phyloP scores from a whole-genome alignment of 2,888 invertebrate species.

The Agrilus mali region DNA sequence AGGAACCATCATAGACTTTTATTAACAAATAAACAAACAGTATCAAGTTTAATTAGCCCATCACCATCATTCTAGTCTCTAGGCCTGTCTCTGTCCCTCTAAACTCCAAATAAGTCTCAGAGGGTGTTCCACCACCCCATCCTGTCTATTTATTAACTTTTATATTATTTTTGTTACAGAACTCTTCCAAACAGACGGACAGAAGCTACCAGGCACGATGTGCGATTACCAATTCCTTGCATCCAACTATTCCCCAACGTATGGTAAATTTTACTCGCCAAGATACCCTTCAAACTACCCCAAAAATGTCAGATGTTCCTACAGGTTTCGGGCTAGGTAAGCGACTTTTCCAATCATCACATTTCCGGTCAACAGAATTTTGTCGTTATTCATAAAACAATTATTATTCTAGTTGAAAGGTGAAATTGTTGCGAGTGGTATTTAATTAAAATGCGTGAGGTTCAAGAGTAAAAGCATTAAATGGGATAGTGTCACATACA shows the following conservation, averaged over 20 bases:
- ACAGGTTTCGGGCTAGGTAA: conserved; percentile 78
- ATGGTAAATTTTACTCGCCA: conserved; percentile 81
- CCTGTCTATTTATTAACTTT: too few species aligned
- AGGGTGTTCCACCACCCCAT: too few species aligned
- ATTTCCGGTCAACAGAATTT: too few species aligned
- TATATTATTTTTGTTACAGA: conserved; percentile 41
- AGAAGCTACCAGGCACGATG: conserved; percentile 60
- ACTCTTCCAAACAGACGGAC: conserved; percentile 69
- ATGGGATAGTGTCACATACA: too few species aligned
- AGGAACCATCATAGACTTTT: not conserved
- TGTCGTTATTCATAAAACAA: too few species aligned
- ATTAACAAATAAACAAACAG: not conserved
- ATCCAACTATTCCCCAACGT: conserved; percentile 51
- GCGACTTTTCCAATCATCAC: conserved; percentile 3
- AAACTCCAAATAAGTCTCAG: too few species aligned
- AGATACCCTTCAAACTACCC: conserved; percentile 94
- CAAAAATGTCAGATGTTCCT: conserved; percentile 78
- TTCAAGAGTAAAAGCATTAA: too few species aligned
- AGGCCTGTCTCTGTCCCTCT: too few species aligned
- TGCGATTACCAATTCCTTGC: conserved; percentile 80
- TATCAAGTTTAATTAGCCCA: not conserved
- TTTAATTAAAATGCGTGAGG: too few species aligned
- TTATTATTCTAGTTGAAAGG: too few species aligned
- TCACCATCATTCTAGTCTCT: too few species aligned
- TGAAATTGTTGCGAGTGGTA: too few species aligned